These are phyloP conservation scores for Dinomys branickii DNA, from an alignment of 2,113 vertebrate genomes.

Conservation along the genomic window DNA sequence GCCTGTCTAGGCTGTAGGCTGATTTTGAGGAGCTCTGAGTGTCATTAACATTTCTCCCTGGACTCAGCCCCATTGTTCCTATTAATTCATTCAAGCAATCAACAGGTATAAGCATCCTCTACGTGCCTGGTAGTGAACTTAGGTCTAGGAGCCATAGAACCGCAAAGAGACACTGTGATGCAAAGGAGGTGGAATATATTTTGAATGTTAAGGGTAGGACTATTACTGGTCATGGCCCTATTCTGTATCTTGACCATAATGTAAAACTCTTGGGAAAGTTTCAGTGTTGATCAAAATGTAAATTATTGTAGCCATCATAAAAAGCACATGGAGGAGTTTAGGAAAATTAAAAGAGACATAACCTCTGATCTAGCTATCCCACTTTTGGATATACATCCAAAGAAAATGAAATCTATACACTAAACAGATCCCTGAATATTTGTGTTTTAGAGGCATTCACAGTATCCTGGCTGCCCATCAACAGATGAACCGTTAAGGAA, in stretches of 20 bases:
- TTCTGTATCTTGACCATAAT: neutral
- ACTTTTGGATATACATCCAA: neutral
- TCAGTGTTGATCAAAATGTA: neutral
- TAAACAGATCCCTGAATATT: neutral
- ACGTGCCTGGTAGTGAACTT: neutral
- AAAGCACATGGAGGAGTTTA: neutral
- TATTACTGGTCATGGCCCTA: neutral
- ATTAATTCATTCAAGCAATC: neutral
- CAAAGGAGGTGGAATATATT: fast-evolving
- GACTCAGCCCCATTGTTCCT: neutral
- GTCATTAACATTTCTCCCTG: neutral
- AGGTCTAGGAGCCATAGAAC: neutral
- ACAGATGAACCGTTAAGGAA: neutral
- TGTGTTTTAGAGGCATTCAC: neutral
- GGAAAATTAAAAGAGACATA: neutral
- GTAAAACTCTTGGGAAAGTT: neutral
- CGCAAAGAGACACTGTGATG: neutral
- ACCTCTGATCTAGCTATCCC: neutral
- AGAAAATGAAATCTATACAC: neutral
- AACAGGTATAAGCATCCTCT: neutral
- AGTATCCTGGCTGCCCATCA: neutral
- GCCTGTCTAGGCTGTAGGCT: neutral
- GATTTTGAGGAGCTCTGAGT: neutral
- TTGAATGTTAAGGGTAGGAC: neutral
- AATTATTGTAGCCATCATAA: neutral